Evolutionary conservation across 2,113 vertebrate genomes (phyloP).

Genomic region (Pluvianellus socialis): DNA sequence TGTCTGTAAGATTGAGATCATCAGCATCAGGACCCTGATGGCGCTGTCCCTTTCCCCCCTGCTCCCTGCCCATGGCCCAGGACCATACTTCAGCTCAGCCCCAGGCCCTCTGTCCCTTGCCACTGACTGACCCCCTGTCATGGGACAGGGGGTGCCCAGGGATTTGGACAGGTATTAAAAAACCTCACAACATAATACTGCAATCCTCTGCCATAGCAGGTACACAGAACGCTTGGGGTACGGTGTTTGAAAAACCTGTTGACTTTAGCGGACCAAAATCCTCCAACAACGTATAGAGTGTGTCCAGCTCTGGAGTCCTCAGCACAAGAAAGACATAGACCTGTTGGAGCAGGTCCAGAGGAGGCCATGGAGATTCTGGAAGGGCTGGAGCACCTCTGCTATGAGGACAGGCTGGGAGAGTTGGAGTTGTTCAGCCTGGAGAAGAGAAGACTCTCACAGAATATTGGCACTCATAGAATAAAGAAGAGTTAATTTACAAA

Average conservation of each 20-base stretch:
- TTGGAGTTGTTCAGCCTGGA: no score
- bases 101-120: neutral
- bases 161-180: neutral
- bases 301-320: no score
- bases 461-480: neutral
- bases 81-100: neutral
- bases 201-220: neutral
- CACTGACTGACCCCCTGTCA: fast-evolving
- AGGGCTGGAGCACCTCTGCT: no score
- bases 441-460: no score
- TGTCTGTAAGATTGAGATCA: neutral
- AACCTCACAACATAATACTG: neutral
- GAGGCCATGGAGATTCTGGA: no score
- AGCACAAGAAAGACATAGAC: no score
- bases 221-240: fast-evolving
- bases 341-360: no score
- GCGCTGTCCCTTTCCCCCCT: neutral
- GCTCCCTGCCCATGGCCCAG: no score
- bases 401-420: no score
- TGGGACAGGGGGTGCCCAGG: fast-evolving
- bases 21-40: neutral
- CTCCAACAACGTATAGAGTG: neutral
- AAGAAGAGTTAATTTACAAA: neutral
- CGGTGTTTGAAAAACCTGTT: neutral
- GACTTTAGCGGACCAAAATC: neutral